Base-by-base conservation (phyloP, 2,888 invertebrate genomes). In the Orthosia incerta region DNA sequence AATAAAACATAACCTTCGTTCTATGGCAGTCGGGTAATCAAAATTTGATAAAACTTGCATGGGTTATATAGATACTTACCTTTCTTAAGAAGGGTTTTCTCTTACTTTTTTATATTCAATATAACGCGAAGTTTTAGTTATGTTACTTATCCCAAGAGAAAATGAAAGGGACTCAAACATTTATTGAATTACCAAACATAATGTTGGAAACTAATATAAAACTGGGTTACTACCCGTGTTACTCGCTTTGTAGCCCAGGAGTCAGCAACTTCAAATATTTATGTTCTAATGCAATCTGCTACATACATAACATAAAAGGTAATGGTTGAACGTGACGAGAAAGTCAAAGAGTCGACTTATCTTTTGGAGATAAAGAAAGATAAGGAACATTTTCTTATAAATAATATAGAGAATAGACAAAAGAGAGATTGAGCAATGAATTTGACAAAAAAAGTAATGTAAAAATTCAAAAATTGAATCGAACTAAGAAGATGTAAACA, bases 241-340 rank as follows among this genome's bases (percentile, higher is more conserved):
- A 64, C 18, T 53, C 55, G 4, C n/a, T 65, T 20, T 11, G 26
- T 71, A 71, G 60, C 46, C 50, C 4, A 18, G 11, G 63, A 76
- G 57, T 82, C 79, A 65, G 80, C 67, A 53, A 64, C n/a, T 71
- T 72, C 55, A 63, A 23, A 68, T 72, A 72, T 83, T 83, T 83
- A 83, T 65, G 79, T 68, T 73, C 48, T 23, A 64, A 61, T 64
- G 64, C 73, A 79, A 80, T 83, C 64, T 79, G 68, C 57, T 69
- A 66, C 51, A 59, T 63, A 83, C 50, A 39, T 60, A 66, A 72
- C 62, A 72, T 75, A 79, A 72, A 71, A 79, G 3, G 46, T 73
- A 79, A 83, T 31, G 75, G 39, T 39, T 9, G 45, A 13, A 79
- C 86, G 83, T 86, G 84, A 80, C 57, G 1, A 31, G 86, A 83